Conservation (phyloP, 2,888 invertebrate genomes). For the Lamellibrachia satsuma region DNA sequence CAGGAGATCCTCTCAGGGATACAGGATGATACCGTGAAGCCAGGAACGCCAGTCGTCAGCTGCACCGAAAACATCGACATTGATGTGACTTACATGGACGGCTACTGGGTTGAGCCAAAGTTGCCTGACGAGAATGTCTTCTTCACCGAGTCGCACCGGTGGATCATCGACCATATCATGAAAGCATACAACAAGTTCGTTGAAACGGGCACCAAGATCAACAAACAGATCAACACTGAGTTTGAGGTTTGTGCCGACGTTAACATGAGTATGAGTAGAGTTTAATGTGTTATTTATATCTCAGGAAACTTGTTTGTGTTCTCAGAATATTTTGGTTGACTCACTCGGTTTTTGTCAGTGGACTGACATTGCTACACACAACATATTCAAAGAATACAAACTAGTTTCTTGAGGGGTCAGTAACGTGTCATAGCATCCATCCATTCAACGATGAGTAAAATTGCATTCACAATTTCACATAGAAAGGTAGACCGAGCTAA, state of each 20-base stretch:
- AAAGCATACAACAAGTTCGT: slow-evolving; percentile 31
- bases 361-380: too few species aligned
- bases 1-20: neutral
- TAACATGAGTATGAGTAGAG: neutral
- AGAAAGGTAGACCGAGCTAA: too few species aligned
- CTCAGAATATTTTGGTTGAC: too few species aligned
- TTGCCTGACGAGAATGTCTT: slow-evolving; percentile 31
- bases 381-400: too few species aligned
- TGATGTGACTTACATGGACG: neutral
- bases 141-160: slow-evolving; percentile 29
- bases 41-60: neutral
- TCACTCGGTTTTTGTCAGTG: too few species aligned
- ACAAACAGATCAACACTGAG: slow-evolving; percentile 25
- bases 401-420: too few species aligned
- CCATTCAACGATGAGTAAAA: too few species aligned
- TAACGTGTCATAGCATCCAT: too few species aligned
- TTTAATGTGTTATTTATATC: too few species aligned
- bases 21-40: neutral
- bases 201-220: slow-evolving; percentile 24
- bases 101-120: slow-evolving; percentile 30
- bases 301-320: too few species aligned
- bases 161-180: slow-evolving; percentile 34
- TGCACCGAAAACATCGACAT: neutral
- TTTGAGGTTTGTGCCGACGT: slow-evolving; percentile 24
- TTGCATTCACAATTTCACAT: too few species aligned